Conservation (phyloP, 2,888 invertebrate genomes). For the Dimorphilus gyrociliatus region DNA sequence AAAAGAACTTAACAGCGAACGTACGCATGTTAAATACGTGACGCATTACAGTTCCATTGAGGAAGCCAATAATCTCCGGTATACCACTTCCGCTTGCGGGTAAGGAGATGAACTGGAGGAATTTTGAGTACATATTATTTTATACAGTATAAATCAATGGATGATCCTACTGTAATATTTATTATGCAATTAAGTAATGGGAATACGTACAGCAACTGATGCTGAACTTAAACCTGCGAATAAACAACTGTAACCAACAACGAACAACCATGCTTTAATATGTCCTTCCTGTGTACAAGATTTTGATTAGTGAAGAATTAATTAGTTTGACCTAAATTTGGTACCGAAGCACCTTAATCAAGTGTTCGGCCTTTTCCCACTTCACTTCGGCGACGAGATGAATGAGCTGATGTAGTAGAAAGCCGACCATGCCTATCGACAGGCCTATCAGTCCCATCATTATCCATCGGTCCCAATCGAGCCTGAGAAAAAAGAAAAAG, state of each 20-base stretch:
- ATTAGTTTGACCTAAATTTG: too few species aligned
- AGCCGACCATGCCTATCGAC: conserved; percentile 19
- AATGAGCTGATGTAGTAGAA: conserved; percentile 18
- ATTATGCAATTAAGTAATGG: too few species aligned
- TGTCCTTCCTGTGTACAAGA: conserved; percentile 11
- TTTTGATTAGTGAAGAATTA: too few species aligned
- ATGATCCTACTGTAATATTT: too few species aligned
- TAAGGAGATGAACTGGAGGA: too few species aligned
- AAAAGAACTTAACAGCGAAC: conserved; percentile 12
- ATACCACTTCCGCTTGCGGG: conserved; percentile 13
- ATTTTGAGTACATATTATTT: too few species aligned
- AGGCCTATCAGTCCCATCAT: conserved; percentile 23
- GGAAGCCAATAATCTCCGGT: conserved; percentile 14
- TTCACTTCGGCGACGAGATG: conserved; percentile 12
- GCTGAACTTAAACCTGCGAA: conserved; percentile 10
- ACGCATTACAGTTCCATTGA: conserved; percentile 13
- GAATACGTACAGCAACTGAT: conserved; percentile 12
- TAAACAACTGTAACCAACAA: conserved; percentile 11
- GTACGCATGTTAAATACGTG: conserved; percentile 12
- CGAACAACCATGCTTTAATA: conserved; percentile 12
- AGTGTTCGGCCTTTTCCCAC: conserved; percentile 10
- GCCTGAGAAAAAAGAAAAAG: conserved; percentile 5
- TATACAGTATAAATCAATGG: too few species aligned
- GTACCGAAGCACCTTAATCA: conserved; percentile 9
- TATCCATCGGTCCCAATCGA: conserved; percentile 23